A percentile compares a stretch with the other conserved stretches of the same genome.
These are phyloP conservation scores for Zosterops lateralis DNA, from an alignment of 2,113 vertebrate genomes.

Conservation along the genomic window DNA sequence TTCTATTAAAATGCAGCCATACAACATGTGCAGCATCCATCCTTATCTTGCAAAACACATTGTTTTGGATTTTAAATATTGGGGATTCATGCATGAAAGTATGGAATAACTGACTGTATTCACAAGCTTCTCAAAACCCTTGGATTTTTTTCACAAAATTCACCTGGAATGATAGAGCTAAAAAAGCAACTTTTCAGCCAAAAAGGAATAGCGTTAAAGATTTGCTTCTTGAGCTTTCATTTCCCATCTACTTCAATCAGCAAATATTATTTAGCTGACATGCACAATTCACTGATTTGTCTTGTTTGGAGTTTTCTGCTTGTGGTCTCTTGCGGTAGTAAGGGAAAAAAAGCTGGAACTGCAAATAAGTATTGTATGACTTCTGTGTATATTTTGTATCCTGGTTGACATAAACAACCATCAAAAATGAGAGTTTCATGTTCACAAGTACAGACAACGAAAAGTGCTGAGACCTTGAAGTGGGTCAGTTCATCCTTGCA, in stretches of 20 bases:
- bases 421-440: neutral
- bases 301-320: neutral
- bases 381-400: neutral
- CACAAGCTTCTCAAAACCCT: neutral
- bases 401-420: neutral
- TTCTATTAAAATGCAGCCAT: neutral
- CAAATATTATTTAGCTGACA: neutral
- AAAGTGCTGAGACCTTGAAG: neutral
- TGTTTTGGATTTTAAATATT: conserved; percentile 8
- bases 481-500: neutral
- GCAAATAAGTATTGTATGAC: neutral
- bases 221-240: neutral
- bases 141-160: conserved; percentile 12
- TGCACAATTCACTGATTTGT: neutral
- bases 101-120: neutral
- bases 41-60: neutral
- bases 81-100: neutral
- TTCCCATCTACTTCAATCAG: neutral
- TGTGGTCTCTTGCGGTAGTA: neutral
- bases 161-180: neutral
- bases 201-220: neutral
- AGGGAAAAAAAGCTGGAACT: neutral
- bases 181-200: neutral
- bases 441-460: neutral
- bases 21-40: neutral